Evolutionary conservation across 2,113 vertebrate species (phyloP).

Genomic region (Macrotis lagotis): DNA sequence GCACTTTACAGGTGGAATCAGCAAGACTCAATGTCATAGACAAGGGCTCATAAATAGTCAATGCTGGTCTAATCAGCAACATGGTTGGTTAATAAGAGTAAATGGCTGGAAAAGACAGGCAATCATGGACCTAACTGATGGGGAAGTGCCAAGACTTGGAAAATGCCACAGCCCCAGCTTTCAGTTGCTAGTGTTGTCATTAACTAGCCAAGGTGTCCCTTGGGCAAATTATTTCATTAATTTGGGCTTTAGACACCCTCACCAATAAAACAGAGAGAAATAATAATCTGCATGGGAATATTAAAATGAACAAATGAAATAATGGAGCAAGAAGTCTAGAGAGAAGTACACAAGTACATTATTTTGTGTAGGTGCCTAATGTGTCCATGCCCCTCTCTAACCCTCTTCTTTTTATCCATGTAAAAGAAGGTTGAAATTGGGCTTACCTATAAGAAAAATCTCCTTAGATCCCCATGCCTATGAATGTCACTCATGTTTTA

Average conservation of each 20-base stretch:
- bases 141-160: not conserved
- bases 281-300: not conserved
- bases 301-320: not conserved
- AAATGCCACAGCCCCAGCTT: not conserved
- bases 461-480: not conserved
- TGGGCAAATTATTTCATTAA: not conserved
- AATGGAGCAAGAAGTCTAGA: rapidly evolving
- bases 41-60: not conserved
- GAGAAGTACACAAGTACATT: too few relatives aligned
- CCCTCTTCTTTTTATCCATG: not conserved
- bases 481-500: not conserved
- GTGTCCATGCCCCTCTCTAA: not conserved
- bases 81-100: not conserved
- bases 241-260: not conserved
- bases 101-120: not conserved
- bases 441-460: not conserved
- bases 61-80: not conserved
- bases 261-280: not conserved
- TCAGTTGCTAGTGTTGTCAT: not conserved
- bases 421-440: not conserved
- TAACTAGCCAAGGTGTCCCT: too few relatives aligned
- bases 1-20: not conserved
- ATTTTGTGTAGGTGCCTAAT: too few relatives aligned
- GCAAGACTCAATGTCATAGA: not conserved
- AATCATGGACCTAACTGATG: not conserved